These are phyloP conservation scores for Cataglyphis hispanica DNA, from an alignment of 1,140 invertebrate species.

Conservation along the genomic window DNA sequence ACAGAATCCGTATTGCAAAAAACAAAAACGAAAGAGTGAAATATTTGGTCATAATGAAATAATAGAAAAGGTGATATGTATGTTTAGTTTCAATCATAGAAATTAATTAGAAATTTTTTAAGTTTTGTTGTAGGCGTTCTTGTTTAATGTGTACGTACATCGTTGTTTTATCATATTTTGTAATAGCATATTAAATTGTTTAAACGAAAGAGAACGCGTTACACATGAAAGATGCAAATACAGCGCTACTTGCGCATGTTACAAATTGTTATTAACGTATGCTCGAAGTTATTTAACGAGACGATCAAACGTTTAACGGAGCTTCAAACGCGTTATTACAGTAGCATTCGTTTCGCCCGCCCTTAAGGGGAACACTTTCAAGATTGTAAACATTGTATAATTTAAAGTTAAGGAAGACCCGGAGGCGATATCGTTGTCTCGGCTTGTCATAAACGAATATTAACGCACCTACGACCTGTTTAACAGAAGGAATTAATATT, in stretches of 20 bases:
- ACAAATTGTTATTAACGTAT: slow-evolving; percentile 53
- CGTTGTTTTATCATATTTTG: neutral
- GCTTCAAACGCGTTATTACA: slow-evolving; percentile 22
- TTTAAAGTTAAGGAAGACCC: slow-evolving; percentile 57
- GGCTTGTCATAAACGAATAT: slow-evolving; percentile 50
- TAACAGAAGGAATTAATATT: slow-evolving; percentile 56
- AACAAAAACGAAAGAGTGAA: no score
- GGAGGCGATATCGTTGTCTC: slow-evolving; percentile 42
- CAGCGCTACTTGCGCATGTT: neutral
- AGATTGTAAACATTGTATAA: slow-evolving; percentile 36
- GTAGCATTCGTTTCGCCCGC: slow-evolving; percentile 30
- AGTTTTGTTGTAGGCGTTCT: neutral
- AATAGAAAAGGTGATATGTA: no score
- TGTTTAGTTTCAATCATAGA: no score
- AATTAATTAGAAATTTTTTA: neutral
- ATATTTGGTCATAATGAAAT: no score
- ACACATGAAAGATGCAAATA: neutral
- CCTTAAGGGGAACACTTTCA: neutral
- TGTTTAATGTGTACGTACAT: neutral
- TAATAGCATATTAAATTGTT: neutral
- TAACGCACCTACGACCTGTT: slow-evolving; percentile 55
- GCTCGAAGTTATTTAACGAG: slow-evolving; percentile 41
- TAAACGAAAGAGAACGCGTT: neutral
- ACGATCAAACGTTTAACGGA: slow-evolving; percentile 44
- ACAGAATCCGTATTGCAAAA: no score